Evolutionary conservation across 2,888 invertebrate species (phyloP), one percentile per base, ranked within the genome.

Genomic region (Drosophila buzzatii): DNA sequence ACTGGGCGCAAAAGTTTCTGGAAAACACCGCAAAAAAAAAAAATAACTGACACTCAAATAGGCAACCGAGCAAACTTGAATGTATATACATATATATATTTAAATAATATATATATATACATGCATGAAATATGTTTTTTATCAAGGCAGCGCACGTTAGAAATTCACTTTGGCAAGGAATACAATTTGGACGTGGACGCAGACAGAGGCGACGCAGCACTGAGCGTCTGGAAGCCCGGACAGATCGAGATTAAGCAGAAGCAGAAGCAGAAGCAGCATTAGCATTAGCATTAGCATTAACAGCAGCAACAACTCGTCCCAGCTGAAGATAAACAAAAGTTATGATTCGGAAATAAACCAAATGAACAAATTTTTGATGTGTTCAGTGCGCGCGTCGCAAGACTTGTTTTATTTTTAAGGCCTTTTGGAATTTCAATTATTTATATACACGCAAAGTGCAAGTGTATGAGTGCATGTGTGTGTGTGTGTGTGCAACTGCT

Each of bases 331-430:
- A 84, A 84, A 84, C 84, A 89, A 89, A 84, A 84, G 84, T 85
- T 85, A 85, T 85, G 89, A 84, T 79, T 85, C 81, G 81, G 83
- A 84, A 84, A 89, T 84, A 84, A 85, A 89, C 79, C 71, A 85
- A 83, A 88, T 51, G 49, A 35, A 51, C 12, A 27, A 35, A 76
- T 18, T 55, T 76, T 86, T 74, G 73, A 79, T 86, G 79, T 79
- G 78, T 70, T 74, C 73, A 67, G 70, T 56, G 71, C 65, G 70
- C 53, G 67, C 80, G 69, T 66, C 78, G 89, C 81, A 71, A 70
- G 58, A 61, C 69, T 70, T 55, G 45, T 69, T 59, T 72, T 73
- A 65, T 78, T 77, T 79, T 79, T 73, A 70, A 62, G 65, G 31
- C 56, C 41, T 65, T 65, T 56, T 64, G 77, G 79, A 74, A 77